Percentiles rank a stretch among this genome's conserved stretches.
These are phyloP conservation scores for Atherix ibis DNA, from an alignment of 2,888 invertebrate genomes.

Conservation along the genomic window DNA sequence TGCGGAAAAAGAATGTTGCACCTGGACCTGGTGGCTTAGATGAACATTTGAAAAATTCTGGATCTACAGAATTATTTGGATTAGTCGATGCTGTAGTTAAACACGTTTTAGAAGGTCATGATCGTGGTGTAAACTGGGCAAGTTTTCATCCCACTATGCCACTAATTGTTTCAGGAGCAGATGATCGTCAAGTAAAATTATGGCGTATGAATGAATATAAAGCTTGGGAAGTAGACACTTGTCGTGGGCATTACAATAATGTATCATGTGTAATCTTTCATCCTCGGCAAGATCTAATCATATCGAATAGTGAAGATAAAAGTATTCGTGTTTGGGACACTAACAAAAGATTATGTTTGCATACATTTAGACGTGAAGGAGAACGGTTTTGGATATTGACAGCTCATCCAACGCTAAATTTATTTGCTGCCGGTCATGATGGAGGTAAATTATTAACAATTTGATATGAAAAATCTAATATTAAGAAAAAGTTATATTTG, in stretches of 20 bases:
- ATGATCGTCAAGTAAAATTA: constrained; percentile 91
- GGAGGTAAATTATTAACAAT: constrained; percentile 60
- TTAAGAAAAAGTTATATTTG: background rate
- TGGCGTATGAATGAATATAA: constrained; percentile 99
- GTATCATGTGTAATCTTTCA: constrained; percentile 96
- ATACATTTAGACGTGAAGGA: constrained; percentile 86
- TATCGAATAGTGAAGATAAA: constrained; percentile 96
- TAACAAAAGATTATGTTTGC: constrained; percentile 80
- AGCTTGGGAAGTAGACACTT: constrained; percentile 99
- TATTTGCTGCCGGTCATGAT: constrained; percentile 99
- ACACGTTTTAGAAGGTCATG: constrained; percentile 83
- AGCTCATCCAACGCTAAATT: constrained; percentile 84
- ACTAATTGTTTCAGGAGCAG: constrained; percentile 93
- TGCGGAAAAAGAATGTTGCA: constrained; percentile 94
- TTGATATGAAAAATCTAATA: background rate
- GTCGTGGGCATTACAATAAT: constrained; percentile 99
- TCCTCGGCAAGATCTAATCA: constrained; percentile 87
- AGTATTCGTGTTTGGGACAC: constrained; percentile 98
- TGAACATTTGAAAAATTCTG: constrained; percentile 71
- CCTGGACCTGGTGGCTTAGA: constrained; percentile 86
- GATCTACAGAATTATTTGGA: constrained; percentile 88
- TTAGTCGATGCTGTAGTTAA: constrained; percentile 84
- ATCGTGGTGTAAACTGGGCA: constrained; percentile 98
- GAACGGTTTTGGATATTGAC: constrained; percentile 97
- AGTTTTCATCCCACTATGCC: constrained; percentile 91